Conservation (phyloP, 2,888 invertebrate genomes). For the Coelopa pilipes region DNA sequence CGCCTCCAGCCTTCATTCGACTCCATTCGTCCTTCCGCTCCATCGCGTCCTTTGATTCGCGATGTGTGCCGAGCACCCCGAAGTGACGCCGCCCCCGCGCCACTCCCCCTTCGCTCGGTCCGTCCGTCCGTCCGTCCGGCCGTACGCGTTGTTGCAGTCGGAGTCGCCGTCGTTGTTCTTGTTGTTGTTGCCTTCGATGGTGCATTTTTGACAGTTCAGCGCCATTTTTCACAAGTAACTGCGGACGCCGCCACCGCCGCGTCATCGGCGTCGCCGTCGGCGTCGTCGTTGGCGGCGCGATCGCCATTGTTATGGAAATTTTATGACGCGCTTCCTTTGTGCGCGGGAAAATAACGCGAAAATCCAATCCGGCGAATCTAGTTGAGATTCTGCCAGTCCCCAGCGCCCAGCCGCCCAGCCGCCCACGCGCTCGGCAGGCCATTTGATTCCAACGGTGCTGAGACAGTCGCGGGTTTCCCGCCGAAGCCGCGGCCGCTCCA, state of each 20-base stretch:
- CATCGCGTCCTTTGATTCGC: neutral
- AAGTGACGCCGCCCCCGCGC: too few species aligned
- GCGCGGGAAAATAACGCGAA: neutral
- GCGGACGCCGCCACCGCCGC: neutral
- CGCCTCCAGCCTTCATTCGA: too few species aligned
- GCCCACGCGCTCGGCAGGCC: too few species aligned
- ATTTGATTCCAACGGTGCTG: too few species aligned
- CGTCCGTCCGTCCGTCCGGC: too few species aligned
- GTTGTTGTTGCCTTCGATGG: neutral
- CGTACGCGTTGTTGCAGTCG: too few species aligned
- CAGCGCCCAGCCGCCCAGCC: too few species aligned
- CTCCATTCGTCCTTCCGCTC: neutral
- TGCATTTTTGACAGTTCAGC: slow-evolving; percentile 11
- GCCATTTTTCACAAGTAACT: slow-evolving; percentile 1
- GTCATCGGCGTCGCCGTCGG: neutral
- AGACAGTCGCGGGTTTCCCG: too few species aligned
- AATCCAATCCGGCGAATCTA: slow-evolving; percentile 33
- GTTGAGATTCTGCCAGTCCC: too few species aligned
- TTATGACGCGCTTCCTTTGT: slow-evolving; percentile 37
- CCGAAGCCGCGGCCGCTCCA: neutral
- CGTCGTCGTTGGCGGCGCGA: slow-evolving; percentile 5
- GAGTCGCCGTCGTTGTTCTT: too few species aligned
- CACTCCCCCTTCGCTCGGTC: too few species aligned
- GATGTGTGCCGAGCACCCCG: too few species aligned
- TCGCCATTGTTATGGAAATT: slow-evolving; percentile 45